Percentiles rank a stretch among this genome's conserved stretches.
These are phyloP conservation scores for Engraulis encrasicolus DNA, from an alignment of 2,113 vertebrate genomes.

Conservation along the genomic window DNA sequence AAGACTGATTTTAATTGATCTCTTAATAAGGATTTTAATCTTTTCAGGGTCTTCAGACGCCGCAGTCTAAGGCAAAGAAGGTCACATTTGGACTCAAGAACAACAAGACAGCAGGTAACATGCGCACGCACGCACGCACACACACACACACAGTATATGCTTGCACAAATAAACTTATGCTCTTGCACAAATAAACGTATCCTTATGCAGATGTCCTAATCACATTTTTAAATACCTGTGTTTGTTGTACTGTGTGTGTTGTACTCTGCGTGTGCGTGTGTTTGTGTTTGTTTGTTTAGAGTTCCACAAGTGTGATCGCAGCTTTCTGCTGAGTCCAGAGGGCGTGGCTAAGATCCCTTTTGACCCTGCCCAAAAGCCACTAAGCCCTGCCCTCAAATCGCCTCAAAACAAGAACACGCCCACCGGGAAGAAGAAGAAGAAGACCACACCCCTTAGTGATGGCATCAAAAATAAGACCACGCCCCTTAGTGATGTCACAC, in stretches of 20 bases:
- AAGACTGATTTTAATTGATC: too few relatives aligned
- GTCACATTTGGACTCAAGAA: constrained; percentile 70
- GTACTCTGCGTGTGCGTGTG: background rate
- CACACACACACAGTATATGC: background rate
- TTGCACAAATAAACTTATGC: background rate
- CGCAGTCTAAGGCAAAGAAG: constrained; percentile 64
- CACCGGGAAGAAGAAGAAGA: too few relatives aligned
- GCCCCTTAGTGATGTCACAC: background rate
- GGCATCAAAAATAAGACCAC: too few relatives aligned
- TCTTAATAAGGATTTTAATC: too few relatives aligned
- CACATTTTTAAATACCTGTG: background rate
- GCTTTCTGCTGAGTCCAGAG: background rate
- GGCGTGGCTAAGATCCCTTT: background rate
- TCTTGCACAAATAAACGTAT: background rate
- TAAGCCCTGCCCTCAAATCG: background rate
- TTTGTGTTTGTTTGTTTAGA: background rate
- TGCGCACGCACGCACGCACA: background rate
- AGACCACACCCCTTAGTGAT: too few relatives aligned
- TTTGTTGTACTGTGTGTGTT: background rate
- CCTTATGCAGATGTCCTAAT: background rate
- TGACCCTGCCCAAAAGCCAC: background rate
- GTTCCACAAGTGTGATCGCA: background rate
- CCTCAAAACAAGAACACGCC: too few relatives aligned
- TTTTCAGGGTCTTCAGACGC: constrained; percentile 48
- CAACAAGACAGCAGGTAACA: constrained; percentile 62